Percentiles rank a stretch among this genome's conserved stretches.
Conservation (phyloP, 2,113 vertebrate species). For the Odocoileus virginianus region DNA sequence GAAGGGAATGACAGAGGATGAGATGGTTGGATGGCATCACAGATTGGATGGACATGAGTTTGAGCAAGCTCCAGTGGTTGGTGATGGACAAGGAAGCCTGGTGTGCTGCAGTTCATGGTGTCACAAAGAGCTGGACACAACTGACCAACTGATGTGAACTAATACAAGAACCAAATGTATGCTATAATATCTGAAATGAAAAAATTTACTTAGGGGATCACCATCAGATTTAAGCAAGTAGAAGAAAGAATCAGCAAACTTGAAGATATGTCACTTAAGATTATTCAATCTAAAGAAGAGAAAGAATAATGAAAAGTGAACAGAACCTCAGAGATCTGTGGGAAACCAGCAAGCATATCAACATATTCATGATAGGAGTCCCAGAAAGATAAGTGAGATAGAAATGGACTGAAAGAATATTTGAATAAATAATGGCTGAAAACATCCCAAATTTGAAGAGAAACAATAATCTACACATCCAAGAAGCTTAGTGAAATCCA, state of each 20-base stretch:
- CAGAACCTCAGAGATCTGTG: not conserved
- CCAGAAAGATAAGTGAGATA: not conserved
- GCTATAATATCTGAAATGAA: not conserved
- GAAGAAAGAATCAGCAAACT: not conserved
- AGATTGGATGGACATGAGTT: not conserved
- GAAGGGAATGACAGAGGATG: not conserved
- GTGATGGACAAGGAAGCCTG: not conserved
- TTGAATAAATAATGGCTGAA: not conserved
- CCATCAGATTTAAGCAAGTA: not conserved
- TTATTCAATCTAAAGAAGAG: not conserved
- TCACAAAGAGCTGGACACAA: not conserved
- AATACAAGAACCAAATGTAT: not conserved
- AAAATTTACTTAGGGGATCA: not conserved
- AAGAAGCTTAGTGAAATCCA: not conserved
- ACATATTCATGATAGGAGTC: not conserved
- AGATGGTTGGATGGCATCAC: not conserved
- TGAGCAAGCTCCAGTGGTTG: not conserved
- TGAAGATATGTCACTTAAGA: not conserved
- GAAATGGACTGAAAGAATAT: not conserved
- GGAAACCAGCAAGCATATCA: not conserved
- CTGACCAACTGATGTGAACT: not conserved
- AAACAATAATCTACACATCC: not conserved
- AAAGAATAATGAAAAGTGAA: conserved; percentile 6
- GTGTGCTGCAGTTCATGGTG: not conserved
- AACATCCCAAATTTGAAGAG: not conserved